Evolutionary conservation across 2,888 invertebrate species (phyloP).

Genomic region (Melieria crassipennis): DNA sequence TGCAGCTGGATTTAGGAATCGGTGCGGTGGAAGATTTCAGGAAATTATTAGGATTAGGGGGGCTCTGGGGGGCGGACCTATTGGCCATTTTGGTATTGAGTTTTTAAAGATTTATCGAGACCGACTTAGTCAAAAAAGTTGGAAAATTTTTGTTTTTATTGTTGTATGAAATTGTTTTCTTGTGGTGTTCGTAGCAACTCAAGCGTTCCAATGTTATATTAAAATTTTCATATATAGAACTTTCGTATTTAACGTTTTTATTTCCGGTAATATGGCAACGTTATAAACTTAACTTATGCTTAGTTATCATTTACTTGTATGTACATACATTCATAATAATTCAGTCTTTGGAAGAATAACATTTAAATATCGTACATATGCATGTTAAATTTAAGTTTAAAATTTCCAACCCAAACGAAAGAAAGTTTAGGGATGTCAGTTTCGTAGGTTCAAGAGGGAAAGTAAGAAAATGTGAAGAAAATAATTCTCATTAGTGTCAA

Average conservation of each 20-base stretch:
- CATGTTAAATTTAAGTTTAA: too few species aligned
- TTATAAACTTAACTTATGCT: conserved; percentile 16
- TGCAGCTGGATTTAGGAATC: too few species aligned
- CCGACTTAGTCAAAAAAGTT: too few species aligned
- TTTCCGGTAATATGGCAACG: background rate
- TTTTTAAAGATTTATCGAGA: too few species aligned
- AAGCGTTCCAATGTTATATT: background rate
- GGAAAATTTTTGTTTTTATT: background rate
- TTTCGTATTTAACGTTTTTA: background rate
- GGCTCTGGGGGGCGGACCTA: too few species aligned
- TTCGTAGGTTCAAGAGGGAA: too few species aligned
- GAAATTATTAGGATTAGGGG: too few species aligned
- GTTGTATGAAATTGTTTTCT: background rate
- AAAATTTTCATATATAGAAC: background rate
- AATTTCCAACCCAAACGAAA: too few species aligned
- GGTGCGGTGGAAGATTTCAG: too few species aligned
- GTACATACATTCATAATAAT: conserved; percentile 59
- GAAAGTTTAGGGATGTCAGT: too few species aligned
- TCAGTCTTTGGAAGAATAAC: conserved; percentile 65
- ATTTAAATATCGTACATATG: conserved; percentile 37
- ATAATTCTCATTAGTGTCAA: too few species aligned
- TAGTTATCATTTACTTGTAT: conserved; percentile 33
- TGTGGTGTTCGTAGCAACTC: conserved; percentile 8
- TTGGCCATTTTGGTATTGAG: background rate
- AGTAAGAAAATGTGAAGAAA: too few species aligned